Base-by-base conservation (phyloP, 2,888 invertebrate species). In the Mallateleia sp. region DNA sequence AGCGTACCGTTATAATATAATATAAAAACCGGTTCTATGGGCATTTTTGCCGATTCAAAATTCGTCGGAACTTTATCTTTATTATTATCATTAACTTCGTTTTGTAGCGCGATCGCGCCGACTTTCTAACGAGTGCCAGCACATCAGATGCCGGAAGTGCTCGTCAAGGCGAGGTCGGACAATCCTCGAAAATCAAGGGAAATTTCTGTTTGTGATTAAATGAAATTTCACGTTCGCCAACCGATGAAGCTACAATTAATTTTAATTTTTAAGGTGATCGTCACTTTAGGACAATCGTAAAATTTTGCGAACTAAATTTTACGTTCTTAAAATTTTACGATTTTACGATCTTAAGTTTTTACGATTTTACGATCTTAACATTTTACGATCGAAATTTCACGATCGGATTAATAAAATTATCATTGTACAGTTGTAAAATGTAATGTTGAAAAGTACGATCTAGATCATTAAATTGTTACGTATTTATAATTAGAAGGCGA, bases 1-100 rank as follows among this genome's bases (percentile, higher is more conserved):
- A 47, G 4, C 45, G 60, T 74, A 74, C 82, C 82, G 82, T 75
- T 82, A 82, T 74, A 74, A 81, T 72, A 72, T 80, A 80, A 81
- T 74, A 67, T 81, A 81, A 81, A 66, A 81, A 81, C 81, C 81
- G 81, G 81, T 81, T 81, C 14, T 47, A 28, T 56, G 66, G 34
- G 64, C 47, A 14, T 34, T 32, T 80, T 72, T 72, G 64, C 47
- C 20, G 32, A 64, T 32, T 80, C 71, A 71, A 80, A 72, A 80
- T 80, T 72, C 52, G 64, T 25, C 72, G 72, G 20, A 45, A 62
- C 45, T 64, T 80, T 64, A 80, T 80, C 64, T 56, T 81, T 58
- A 58, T 66, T 62, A 81, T 72, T 45, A 72, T 79, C 47, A 22
- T 45, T 45, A 54, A 6, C 24, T 50, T 50, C 14, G 1, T 24